A percentile compares a stretch with the other conserved stretches of the same genome.
Conservation (phyloP, 92 coral and sea anemone genomes). For the Zoanthus solanderi region DNA sequence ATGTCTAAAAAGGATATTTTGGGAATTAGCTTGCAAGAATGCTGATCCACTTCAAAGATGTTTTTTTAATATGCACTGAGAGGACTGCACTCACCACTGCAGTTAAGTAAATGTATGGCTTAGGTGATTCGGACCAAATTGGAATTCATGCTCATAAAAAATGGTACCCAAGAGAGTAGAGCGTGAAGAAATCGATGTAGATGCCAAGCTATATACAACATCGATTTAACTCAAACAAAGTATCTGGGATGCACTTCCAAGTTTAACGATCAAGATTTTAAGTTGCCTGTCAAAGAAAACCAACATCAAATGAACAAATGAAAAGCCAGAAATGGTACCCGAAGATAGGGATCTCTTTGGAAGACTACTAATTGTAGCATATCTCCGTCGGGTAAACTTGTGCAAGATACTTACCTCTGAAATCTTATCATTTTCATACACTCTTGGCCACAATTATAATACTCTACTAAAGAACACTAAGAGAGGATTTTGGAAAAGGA, state of each 20-base stretch:
- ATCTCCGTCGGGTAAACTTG: slow-evolving; percentile 53
- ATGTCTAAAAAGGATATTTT: slow-evolving; percentile 66
- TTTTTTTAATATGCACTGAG: slow-evolving; percentile 64
- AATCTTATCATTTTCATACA: slow-evolving; percentile 54
- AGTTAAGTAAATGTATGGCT: slow-evolving; percentile 58
- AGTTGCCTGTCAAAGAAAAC: slow-evolving; percentile 51
- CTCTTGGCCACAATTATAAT: slow-evolving; percentile 52
- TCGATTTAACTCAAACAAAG: slow-evolving; percentile 35
- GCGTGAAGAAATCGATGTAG: slow-evolving; percentile 51
- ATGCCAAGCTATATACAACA: slow-evolving; percentile 34
- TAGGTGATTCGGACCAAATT: slow-evolving; percentile 40
- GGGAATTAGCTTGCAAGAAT: slow-evolving; percentile 53
- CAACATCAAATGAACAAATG: slow-evolving; percentile 38
- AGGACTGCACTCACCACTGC: slow-evolving; percentile 63
- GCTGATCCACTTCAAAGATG: slow-evolving; percentile 59
- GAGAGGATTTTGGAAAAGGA: slow-evolving; percentile 59
- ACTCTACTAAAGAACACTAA: slow-evolving; percentile 58
- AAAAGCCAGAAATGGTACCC: slow-evolving; percentile 53
- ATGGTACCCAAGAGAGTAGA: slow-evolving; percentile 30
- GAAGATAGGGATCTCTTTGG: slow-evolving; percentile 68
- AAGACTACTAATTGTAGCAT: slow-evolving; percentile 60
- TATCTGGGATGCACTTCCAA: slow-evolving; percentile 52
- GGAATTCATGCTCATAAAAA: slow-evolving; percentile 39
- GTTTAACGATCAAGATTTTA: slow-evolving; percentile 49
- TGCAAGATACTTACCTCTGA: slow-evolving; percentile 45